These are phyloP conservation scores for Hippocampus comes DNA, from an alignment of 2,113 vertebrate genomes.

Conservation along the genomic window DNA sequence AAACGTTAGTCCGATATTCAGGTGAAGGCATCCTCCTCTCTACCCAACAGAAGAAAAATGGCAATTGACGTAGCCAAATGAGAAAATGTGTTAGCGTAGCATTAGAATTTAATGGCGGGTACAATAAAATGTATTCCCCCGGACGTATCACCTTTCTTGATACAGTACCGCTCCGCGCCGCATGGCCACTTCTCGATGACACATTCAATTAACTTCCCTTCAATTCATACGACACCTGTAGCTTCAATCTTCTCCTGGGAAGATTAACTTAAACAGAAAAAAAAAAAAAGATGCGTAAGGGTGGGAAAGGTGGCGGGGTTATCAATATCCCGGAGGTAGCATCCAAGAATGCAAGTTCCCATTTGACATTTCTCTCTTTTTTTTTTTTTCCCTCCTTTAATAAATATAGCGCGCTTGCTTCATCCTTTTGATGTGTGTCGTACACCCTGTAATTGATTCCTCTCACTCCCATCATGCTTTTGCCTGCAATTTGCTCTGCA, in stretches of 20 bases:
- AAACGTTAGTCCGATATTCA: too few species aligned
- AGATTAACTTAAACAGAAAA: constrained; percentile 30
- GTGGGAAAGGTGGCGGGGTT: constrained; percentile 29
- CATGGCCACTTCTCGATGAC: constrained; percentile 16
- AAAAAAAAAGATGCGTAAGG: constrained; percentile 2
- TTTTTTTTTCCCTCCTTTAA: constrained; percentile 22
- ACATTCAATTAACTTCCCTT: constrained; percentile 52
- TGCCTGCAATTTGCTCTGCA: constrained; percentile 63
- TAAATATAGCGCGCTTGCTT: constrained; percentile 56
- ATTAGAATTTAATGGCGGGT: too few species aligned
- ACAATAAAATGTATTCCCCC: background rate
- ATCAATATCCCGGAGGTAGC: constrained; percentile 46
- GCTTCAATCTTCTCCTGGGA: constrained; percentile 25
- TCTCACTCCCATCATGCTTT: constrained; percentile 61
- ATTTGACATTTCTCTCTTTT: constrained; percentile 43
- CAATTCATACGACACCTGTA: constrained; percentile 26
- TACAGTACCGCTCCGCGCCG: background rate
- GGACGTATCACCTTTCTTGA: background rate
- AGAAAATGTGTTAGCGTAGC: too few species aligned
- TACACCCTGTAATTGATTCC: constrained; percentile 68
- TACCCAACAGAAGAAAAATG: too few species aligned
- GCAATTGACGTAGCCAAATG: too few species aligned
- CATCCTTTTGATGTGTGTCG: constrained; percentile 69
- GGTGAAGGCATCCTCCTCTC: too few species aligned
- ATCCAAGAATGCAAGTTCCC: constrained; percentile 57